These are phyloP conservation scores for Rhopilema esculentum DNA, from an alignment of 30 jellyfish, hydroid and myxozoan species.

Conservation along the genomic window DNA sequence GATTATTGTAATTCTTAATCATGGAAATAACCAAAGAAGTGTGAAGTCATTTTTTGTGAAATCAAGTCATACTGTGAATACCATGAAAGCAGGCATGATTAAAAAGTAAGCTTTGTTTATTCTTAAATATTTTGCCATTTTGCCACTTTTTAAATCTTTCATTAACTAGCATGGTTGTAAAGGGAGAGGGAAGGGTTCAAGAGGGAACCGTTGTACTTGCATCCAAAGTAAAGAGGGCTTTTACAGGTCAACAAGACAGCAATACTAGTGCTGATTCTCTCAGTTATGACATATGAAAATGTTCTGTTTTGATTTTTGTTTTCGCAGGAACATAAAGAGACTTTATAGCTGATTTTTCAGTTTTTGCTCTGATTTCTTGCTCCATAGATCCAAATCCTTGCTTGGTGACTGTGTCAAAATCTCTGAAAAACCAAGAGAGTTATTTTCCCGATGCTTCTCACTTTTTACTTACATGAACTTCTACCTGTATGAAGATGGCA, in stretches of 20 bases:
- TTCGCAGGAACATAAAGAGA: too few species aligned
- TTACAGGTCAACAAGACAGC: too few species aligned
- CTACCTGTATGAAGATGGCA: slow-evolving; percentile 59
- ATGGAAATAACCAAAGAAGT: slow-evolving; percentile 31
- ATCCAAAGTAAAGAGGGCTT: too few species aligned
- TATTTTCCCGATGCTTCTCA: slow-evolving; percentile 67
- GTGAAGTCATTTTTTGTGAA: slow-evolving; percentile 6
- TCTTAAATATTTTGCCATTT: background rate
- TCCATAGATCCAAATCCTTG: slow-evolving; percentile 54
- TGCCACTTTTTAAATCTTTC: background rate
- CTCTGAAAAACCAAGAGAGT: slow-evolving; percentile 42
- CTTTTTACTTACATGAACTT: slow-evolving; percentile 57
- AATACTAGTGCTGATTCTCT: too few species aligned
- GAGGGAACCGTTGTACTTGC: too few species aligned
- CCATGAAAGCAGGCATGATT: slow-evolving; percentile 17
- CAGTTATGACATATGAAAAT: too few species aligned
- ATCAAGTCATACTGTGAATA: slow-evolving; percentile 8
- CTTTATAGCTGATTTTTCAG: too few species aligned
- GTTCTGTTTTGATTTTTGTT: too few species aligned
- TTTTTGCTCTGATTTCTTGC: too few species aligned
- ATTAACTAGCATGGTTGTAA: too few species aligned
- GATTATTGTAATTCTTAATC: slow-evolving; percentile 47
- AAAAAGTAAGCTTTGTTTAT: slow-evolving; percentile 10
- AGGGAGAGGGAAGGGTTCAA: too few species aligned
- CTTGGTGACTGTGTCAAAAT: slow-evolving; percentile 77